A percentile compares a stretch with the other conserved stretches of the same genome.
Evolutionary conservation across 2,797 vertebrate species (phyloP).

Genomic region (Crax fasciolata): DNA sequence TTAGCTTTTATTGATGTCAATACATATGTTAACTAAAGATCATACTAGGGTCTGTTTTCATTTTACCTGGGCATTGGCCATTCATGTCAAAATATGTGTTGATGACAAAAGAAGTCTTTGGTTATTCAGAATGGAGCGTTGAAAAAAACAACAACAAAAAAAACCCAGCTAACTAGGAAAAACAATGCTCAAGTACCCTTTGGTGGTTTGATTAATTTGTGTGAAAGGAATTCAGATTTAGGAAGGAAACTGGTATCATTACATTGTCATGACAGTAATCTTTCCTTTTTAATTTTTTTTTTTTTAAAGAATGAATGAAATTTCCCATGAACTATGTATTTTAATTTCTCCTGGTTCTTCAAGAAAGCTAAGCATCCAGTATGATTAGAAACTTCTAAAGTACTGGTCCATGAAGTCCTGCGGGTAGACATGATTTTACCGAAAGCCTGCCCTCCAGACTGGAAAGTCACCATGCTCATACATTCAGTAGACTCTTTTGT

Average conservation of each 20-base stretch:
- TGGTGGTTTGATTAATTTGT: not conserved
- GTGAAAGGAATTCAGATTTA: not conserved
- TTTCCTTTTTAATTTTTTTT: not conserved
- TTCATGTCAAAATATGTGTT: not conserved
- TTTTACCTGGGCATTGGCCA: not conserved
- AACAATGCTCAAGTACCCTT: not conserved
- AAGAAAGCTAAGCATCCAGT: not conserved
- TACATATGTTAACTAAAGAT: slow-evolving; percentile 38
- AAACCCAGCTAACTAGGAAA: not conserved
- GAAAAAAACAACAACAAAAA: not conserved
- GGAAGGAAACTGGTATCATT: not conserved
- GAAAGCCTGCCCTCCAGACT: not conserved
- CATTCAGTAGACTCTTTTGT: not conserved
- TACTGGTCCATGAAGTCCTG: not conserved
- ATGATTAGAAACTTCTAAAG: not conserved
- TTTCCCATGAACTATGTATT: not conserved
- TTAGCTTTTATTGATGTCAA: not conserved
- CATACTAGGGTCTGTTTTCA: not conserved
- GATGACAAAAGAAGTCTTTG: not conserved
- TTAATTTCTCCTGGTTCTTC: not conserved
- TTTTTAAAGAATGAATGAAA: not conserved
- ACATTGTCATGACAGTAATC: not conserved
- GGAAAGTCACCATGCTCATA: not conserved
- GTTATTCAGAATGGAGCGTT: not conserved
- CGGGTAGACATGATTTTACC: not conserved